Evolutionary conservation across 2,113 vertebrate genomes (phyloP).

Genomic region (Benitochromis conjunctus): DNA sequence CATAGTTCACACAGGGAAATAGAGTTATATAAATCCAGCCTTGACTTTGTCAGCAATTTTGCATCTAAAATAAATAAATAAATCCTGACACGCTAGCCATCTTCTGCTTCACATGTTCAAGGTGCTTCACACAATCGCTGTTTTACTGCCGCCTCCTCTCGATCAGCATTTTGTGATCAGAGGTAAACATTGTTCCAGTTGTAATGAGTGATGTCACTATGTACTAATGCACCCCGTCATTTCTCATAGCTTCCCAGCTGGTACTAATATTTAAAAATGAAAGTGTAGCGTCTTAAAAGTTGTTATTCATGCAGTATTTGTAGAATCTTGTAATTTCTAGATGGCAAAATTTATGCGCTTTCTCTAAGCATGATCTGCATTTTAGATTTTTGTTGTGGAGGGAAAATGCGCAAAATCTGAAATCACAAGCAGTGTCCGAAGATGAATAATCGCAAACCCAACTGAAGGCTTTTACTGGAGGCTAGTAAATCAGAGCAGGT

Average conservation of each 20-base stretch:
- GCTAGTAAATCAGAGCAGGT: constrained; percentile 13
- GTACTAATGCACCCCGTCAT: not conserved
- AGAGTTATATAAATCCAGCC: not conserved
- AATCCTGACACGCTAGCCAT: not conserved
- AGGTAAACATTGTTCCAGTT: not conserved
- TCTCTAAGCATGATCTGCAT: not conserved
- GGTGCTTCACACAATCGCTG: not conserved
- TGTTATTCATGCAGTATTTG: not conserved
- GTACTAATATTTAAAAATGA: not conserved
- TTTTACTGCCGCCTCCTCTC: not conserved
- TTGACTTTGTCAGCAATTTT: not conserved
- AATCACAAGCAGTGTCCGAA: not conserved
- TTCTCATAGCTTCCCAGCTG: not conserved
- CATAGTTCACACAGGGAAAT: not conserved
- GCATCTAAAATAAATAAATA: not conserved
- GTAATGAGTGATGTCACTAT: not conserved
- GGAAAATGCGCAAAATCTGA: not conserved
- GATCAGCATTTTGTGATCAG: not conserved
- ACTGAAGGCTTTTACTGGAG: constrained; percentile 8
- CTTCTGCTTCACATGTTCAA: not conserved
- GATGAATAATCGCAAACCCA: not conserved
- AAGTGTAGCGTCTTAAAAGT: not conserved
- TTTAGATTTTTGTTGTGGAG: not conserved
- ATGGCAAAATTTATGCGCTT: not conserved
- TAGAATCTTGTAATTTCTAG: not conserved